Base-by-base conservation (phyloP, 1,140 invertebrate genomes). In the Drosophila gunungcola region DNA sequence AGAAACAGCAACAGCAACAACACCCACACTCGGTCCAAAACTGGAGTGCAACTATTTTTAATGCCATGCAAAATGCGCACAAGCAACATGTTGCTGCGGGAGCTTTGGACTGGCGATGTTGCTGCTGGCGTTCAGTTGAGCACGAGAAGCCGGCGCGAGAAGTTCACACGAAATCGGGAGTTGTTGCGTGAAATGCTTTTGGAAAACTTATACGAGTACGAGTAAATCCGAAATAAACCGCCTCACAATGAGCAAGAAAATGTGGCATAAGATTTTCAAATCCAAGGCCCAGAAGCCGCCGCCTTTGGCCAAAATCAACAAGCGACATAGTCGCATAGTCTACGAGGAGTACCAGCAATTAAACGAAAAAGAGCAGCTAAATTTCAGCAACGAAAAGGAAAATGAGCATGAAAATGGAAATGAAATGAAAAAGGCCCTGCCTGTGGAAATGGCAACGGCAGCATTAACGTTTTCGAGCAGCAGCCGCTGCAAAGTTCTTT, bases 211-310 rank as follows among this genome's bases (percentile, higher is more conserved):
- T 16, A 25, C 48, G 36, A 77, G 45, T 53, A 21, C 16, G 42
- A 64, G 13, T 73, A 56, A 62, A 21, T 10, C 1, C 11, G 25
- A 57, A 42, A 48, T 25, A 55, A 51, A 29, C 12, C 25, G 58
- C 42, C 61, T 45, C 43, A 79, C 73, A 43, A 91, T 91, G 90
- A 91, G 91, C 63, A 91, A 91, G 72, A 91, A 90, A 80, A 92
- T 92, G 91, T 92, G 91, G 91, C 70, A 85, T 51, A 92, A 92
- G 65, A 91, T 92, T 32, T 92, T 92, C 48, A 92, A 92, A 80
- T 86, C 90, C 5, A 92, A 92, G 53, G 51, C 86, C 29, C 81
- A 84, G 38, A 88, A 77, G 64, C 77, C 75, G 41, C 76, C 76
- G 42, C 85, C 83, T 46, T 53, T 78, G 51, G 75, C 49, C 25